Percentiles rank a stretch among this genome's conserved stretches.
These are phyloP conservation scores for Sebastes reedi DNA, from an alignment of 2,797 vertebrate species.

Conservation along the genomic window DNA sequence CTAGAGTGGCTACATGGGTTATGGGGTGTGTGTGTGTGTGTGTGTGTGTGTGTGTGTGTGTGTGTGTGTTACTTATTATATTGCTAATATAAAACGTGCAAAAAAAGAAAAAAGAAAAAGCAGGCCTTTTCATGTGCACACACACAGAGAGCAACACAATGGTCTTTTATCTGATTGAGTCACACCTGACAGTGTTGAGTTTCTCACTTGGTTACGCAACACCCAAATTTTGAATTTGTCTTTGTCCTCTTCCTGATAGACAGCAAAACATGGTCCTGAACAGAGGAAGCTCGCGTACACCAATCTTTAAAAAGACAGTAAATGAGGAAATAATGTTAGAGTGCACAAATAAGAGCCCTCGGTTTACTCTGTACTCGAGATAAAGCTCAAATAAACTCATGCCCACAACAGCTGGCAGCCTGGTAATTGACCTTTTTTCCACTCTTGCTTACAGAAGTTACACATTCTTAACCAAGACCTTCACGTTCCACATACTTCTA, in stretches of 20 bases:
- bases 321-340: constrained; percentile 18
- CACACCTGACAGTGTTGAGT: constrained; percentile 62
- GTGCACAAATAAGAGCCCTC: neutral
- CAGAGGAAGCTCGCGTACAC: neutral
- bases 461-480: constrained; percentile 45
- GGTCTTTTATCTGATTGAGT: constrained; percentile 41
- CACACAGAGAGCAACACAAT: constrained; percentile 25
- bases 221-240: constrained; percentile 15
- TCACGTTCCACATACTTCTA: constrained; percentile 31
- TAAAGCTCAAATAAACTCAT: neutral
- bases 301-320: neutral
- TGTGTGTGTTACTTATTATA: neutral
- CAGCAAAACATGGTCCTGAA: constrained; percentile 38
- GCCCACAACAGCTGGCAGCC: constrained; percentile 4
- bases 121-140: neutral
- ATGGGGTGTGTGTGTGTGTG: neutral
- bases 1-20: neutral
- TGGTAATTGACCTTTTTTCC: constrained; percentile 30
- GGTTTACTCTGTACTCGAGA: neutral
- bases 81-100: constrained; percentile 30
- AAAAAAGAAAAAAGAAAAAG: neutral
- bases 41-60: neutral
- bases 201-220: constrained; percentile 55
- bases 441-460: neutral
- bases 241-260: constrained; percentile 23